A percentile compares a stretch with the other conserved stretches of the same genome.
Evolutionary conservation across 2,888 invertebrate genomes (phyloP).

Genomic region (Chaetogeoica ovagalla): DNA sequence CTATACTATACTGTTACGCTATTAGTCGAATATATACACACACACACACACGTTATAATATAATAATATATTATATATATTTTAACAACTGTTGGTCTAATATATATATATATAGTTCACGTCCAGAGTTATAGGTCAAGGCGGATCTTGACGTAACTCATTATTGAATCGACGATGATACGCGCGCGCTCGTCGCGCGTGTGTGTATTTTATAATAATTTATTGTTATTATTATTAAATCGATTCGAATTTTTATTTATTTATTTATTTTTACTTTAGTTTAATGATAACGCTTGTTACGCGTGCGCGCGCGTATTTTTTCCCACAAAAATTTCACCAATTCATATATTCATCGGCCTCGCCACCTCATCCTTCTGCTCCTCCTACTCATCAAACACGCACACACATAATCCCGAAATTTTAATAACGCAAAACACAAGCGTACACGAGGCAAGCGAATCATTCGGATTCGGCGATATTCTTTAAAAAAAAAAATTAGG

Average conservation of each 20-base stretch:
- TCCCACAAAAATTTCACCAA: background rate
- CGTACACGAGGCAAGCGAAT: too few relatives aligned
- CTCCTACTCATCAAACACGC: too few relatives aligned
- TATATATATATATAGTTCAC: constrained; percentile 6
- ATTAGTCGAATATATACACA: background rate
- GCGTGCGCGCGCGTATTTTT: background rate
- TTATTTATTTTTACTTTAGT: too few relatives aligned
- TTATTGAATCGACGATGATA: constrained; percentile 33
- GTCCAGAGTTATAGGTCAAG: constrained; percentile 51
- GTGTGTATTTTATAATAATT: background rate
- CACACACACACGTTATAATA: too few relatives aligned
- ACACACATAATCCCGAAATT: too few relatives aligned
- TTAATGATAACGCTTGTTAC: constrained; percentile 9
- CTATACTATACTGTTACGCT: background rate
- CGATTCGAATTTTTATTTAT: constrained; percentile 9
- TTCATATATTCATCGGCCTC: background rate
- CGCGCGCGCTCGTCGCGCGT: background rate
- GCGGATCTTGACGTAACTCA: constrained; percentile 47
- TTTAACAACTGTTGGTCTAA: constrained; percentile 3
- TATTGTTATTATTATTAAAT: too few relatives aligned
- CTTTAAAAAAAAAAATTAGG: too few relatives aligned
- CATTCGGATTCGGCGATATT: too few relatives aligned
- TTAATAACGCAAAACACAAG: too few relatives aligned
- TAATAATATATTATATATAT: background rate
- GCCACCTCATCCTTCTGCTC: too few relatives aligned